Base-by-base conservation (phyloP, 2,888 invertebrate species). In the Anthrax anthrax region DNA sequence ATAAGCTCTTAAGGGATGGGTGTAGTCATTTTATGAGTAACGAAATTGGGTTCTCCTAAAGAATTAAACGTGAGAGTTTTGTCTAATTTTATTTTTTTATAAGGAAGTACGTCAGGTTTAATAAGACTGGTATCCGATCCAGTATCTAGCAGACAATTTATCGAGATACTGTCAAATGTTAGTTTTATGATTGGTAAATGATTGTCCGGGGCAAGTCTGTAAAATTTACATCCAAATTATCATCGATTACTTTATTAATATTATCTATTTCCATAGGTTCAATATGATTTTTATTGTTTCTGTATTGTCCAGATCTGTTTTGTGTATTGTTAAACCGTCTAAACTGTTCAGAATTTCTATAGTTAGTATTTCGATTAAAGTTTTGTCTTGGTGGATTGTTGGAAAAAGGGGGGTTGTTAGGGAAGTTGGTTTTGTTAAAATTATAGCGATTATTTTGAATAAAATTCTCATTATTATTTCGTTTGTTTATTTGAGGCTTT, bases 181-280 rank as follows among this genome's bases (percentile, higher is more conserved):
- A 46, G 19, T 46, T 46, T 46, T 39, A 39, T 18, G 13, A 45
- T 45, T 9, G 45, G 45, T 2, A 45, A 70, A 87, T 91, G 37
- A 86, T 89, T 47, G 92, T 86, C 50, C 94, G 94, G 40, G 92
- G 39, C 23, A 13, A 14, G 39, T 39, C 10, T 39, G 44, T 36
- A 36, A 36, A 36, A 36, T 36, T 36, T 36, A 36, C 36, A 3
- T n/a, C 36, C n/a, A 6, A 9, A 36, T 36, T 12, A 16, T 6
- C 5, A 16, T 36, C 34, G 10, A 12, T 14, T 14, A 8, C 34
- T 34, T 5, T 34, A 14, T 34, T 14, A 4, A 34, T 34, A 34
- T 34, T 34, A 34, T 34, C 34, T 8, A 34, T 12, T 34, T 34
- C 34, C 34, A 34, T 34, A 14, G 12, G n/a, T 34, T 34, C 34